phyloP scores from a whole-genome alignment of 2,113 vertebrate genomes.

The Mirounga angustirostris region DNA sequence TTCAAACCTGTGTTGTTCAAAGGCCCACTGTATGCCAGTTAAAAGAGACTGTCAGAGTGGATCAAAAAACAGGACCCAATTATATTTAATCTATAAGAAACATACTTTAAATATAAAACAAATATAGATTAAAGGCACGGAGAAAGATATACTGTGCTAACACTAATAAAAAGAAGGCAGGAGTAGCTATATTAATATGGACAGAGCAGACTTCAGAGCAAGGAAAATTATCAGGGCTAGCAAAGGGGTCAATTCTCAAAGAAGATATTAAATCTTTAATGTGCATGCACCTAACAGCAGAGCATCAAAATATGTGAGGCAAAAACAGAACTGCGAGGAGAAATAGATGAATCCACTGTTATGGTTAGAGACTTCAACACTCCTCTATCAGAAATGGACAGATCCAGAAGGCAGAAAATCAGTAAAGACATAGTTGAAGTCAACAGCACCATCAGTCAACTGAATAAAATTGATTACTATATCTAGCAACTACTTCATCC shows the following conservation, averaged over 20 bases:
- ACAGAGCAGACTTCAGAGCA: not conserved
- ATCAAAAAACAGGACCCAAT: not conserved
- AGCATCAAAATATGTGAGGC: not conserved
- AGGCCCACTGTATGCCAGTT: not conserved
- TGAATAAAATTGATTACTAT: not conserved
- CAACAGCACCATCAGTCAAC: not conserved
- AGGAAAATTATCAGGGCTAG: not conserved
- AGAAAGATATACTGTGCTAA: not conserved
- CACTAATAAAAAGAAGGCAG: not conserved
- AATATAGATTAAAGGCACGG: not conserved
- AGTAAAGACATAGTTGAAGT: not conserved
- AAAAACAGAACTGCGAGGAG: not conserved
- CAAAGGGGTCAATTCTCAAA: not conserved
- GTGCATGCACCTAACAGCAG: not conserved
- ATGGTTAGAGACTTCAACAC: not conserved
- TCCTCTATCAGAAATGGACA: not conserved
- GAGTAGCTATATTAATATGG: not conserved
- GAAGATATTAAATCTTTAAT: not conserved
- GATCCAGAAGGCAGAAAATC: not conserved
- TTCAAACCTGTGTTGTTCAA: not conserved
- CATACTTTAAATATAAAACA: not conserved
- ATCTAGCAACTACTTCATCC: not conserved
- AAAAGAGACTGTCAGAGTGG: not conserved
- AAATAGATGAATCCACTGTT: not conserved
- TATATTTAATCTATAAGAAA: constrained; percentile 4